A percentile compares a stretch with the other conserved stretches of the same genome.
Evolutionary conservation across 2,888 invertebrate genomes (phyloP).

Genomic region (Malthinus seriepunctatus): DNA sequence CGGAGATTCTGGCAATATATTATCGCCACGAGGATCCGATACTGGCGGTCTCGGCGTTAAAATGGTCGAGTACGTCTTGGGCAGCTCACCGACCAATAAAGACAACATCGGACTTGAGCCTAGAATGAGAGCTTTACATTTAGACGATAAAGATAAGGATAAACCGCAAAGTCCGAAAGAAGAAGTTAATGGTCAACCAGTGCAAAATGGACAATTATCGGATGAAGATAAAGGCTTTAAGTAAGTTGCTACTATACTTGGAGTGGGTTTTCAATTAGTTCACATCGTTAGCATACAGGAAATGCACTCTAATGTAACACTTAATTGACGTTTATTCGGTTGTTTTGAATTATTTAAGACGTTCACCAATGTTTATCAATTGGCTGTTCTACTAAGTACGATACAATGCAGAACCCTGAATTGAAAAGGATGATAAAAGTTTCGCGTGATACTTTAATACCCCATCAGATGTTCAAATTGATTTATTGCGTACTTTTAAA

Average conservation of each 20-base stretch:
- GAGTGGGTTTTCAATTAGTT: too few species aligned
- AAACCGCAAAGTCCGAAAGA: conserved; percentile 62
- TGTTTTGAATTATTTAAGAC: too few species aligned
- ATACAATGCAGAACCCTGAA: too few species aligned
- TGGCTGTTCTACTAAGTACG: too few species aligned
- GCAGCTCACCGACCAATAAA: conserved; percentile 85
- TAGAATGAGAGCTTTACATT: conserved; percentile 65
- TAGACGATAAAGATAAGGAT: conserved; percentile 64
- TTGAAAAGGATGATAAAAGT: too few species aligned
- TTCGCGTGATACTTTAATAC: too few species aligned
- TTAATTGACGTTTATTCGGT: too few species aligned
- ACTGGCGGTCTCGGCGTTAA: conserved; percentile 93
- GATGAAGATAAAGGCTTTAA: conserved; percentile 86
- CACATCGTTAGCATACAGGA: too few species aligned
- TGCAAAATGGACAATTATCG: conserved; percentile 58
- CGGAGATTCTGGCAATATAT: conserved; percentile 60
- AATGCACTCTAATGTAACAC: too few species aligned
- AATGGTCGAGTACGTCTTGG: conserved; percentile 98
- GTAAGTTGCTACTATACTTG: conserved; percentile 62
- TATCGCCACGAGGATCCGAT: conserved; percentile 76
- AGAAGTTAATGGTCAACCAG: conserved; percentile 49
- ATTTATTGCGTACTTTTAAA: too few species aligned
- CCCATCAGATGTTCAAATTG: too few species aligned
- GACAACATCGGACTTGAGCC: conserved; percentile 66
- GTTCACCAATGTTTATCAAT: too few species aligned